These are phyloP conservation scores for Ahaetulla prasina DNA, from an alignment of 2,113 vertebrate genomes.

Conservation along the genomic window DNA sequence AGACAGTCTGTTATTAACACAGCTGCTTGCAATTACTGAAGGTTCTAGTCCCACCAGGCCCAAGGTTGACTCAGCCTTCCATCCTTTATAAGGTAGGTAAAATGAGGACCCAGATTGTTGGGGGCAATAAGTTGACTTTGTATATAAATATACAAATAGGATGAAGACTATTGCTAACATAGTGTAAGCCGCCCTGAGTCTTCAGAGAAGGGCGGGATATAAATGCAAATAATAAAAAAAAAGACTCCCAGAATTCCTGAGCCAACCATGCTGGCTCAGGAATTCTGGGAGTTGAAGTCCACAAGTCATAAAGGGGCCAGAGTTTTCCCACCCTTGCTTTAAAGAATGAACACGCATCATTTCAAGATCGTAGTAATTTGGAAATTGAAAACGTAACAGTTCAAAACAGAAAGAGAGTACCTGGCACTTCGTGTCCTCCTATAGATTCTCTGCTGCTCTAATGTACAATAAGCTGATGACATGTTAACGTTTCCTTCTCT, in stretches of 20 bases:
- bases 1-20: too few species aligned
- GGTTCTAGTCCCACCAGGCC: too few species aligned
- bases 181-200: too few species aligned
- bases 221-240: too few species aligned
- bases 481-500: constrained; percentile 10
- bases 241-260: neutral
- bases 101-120: too few species aligned
- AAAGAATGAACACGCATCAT: neutral
- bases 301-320: neutral
- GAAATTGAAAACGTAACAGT: constrained; percentile 24
- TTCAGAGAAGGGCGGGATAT: too few species aligned
- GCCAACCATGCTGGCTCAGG: neutral
- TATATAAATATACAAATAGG: too few species aligned
- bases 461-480: constrained; percentile 35
- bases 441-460: constrained; percentile 32
- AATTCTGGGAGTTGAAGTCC: neutral
- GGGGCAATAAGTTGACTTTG: too few species aligned
- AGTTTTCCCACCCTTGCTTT: neutral
- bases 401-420: constrained; percentile 38
- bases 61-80: too few species aligned
- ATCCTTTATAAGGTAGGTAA: too few species aligned
- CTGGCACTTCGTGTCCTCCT: constrained; percentile 1
- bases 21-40: too few species aligned
- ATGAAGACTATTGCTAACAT: too few species aligned
- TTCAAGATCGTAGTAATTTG: constrained; percentile 22